Base-by-base conservation (phyloP, 1,140 invertebrate genomes). In the Drosophila paulistorum region DNA sequence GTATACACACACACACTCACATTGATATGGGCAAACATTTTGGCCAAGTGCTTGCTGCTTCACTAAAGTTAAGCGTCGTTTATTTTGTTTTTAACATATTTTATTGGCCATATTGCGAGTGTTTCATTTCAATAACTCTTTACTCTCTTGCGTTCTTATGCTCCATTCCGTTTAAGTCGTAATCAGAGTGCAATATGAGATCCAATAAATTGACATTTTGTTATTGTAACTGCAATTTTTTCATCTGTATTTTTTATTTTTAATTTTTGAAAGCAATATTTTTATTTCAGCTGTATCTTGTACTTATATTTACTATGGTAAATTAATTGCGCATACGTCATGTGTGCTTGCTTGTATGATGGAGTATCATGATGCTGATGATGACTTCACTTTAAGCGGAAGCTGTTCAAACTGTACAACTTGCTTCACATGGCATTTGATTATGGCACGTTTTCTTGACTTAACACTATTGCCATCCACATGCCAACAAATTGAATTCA, bases 281-380 rank as follows among this genome's bases (percentile, higher is more conserved):
- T 48, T 7, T 20, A 7, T 51, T 51, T 23, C 45, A 51, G 7
- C 9, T 51, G 45, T 23, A 51, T 23, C 45, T 39, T 39, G 20
- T 51, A 48, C 45, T 48, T 48, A 63, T 54, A 87, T 83, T 87
- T 74, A 89, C 83, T 65, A 79, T 57, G 59, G 58, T 80, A 70
- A 66, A 89, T 89, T 87, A 87, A 87, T 87, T 87, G 79, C 84
- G 65, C 66, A 86, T 86, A 89, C 80, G 84, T 65, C 67, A 65
- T 78, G 76, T 39, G 37, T 11, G 37, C 37, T 4, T 39, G 37
- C 4, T 39, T 13, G 11, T 83, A 58, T 76, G 74, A 67, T 82
- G 57, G 17, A 77, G 45, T 51, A 51, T 51, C 17, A 51, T 51
- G 20, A 23, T 51, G 20, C 7, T 62, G 65, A 74, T 62, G 65